Conservation (phyloP, 2,113 vertebrate genomes). For the Thinocorus orbignyianus region DNA sequence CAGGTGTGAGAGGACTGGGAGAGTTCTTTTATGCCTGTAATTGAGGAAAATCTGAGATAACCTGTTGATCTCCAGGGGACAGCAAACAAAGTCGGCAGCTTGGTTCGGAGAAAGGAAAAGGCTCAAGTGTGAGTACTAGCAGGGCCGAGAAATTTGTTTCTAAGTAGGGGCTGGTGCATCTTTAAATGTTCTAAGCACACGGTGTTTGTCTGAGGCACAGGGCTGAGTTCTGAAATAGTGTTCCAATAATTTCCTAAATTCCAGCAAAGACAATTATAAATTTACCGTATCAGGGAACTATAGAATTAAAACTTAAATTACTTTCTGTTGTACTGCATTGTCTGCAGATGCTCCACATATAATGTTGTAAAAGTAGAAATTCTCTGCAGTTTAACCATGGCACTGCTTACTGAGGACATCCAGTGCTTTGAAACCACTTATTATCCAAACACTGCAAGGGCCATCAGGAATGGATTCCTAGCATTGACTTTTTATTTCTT, state of each 20-base stretch:
- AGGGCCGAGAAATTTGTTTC: not conserved
- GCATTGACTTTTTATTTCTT: not conserved
- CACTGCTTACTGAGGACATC: not conserved
- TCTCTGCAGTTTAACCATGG: not conserved
- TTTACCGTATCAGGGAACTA: not conserved
- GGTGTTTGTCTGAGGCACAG: not conserved
- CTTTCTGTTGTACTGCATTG: not conserved
- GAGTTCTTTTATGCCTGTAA: not conserved
- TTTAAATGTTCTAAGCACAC: not conserved
- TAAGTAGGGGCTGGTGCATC: not conserved
- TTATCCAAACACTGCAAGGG: not conserved
- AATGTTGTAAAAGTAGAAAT: not conserved
- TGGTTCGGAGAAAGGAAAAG: not conserved
- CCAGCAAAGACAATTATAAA: not conserved
- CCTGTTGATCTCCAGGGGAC: slow-evolving; percentile 3
- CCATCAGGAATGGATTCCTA: not conserved
- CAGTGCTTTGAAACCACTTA: not conserved
- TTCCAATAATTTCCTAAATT: not conserved
- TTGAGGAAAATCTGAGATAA: slow-evolving; percentile 23
- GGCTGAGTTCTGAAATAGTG: not conserved
- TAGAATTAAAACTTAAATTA: not conserved
- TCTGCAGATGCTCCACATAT: not conserved
- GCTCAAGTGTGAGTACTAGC: not conserved
- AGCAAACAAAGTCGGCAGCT: not conserved
- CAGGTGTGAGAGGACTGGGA: not conserved